Percentiles rank a stretch among this genome's conserved stretches.
Evolutionary conservation across 2,797 vertebrate genomes (phyloP).

Genomic region (Danio aesculapii): DNA sequence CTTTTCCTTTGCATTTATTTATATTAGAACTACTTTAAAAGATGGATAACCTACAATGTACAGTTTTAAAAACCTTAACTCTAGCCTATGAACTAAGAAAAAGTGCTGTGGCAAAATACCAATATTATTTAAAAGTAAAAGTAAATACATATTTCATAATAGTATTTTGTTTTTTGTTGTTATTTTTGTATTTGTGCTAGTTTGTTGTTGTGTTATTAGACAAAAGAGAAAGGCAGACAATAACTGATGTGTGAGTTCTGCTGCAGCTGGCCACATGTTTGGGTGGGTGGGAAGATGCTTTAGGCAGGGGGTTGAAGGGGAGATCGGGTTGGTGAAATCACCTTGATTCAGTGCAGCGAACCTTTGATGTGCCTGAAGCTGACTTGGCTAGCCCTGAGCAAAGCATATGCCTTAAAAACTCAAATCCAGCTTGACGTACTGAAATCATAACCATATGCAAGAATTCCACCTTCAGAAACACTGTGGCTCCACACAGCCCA

Average conservation of each 20-base stretch:
- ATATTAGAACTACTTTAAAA: neutral
- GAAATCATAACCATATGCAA: slow-evolving; percentile 99
- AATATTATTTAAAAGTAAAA: neutral
- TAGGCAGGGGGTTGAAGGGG: slow-evolving; percentile 30
- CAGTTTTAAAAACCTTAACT: neutral
- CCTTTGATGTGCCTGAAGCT: slow-evolving; percentile 94
- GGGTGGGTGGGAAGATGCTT: slow-evolving; percentile 41
- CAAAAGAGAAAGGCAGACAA: neutral
- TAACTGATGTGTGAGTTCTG: slow-evolving; percentile 48
- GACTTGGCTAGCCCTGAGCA: slow-evolving; percentile 88
- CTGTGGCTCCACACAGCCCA: slow-evolving; percentile 81
- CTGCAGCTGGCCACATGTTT: slow-evolving; percentile 49
- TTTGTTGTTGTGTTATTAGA: neutral
- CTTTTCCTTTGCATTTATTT: too few relatives aligned
- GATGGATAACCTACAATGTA: neutral
- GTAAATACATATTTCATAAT: neutral
- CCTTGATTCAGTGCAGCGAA: slow-evolving; percentile 95
- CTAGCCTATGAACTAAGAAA: neutral
- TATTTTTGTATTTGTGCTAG: too few relatives aligned
- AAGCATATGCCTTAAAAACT: slow-evolving; percentile 79
- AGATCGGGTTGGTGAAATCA: slow-evolving; percentile 82
- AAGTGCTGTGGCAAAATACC: neutral
- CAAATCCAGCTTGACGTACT: slow-evolving; percentile 91
- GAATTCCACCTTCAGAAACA: slow-evolving; percentile 87
- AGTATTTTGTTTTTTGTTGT: too few relatives aligned